These are phyloP conservation scores for Menura novaehollandiae DNA, from an alignment of 2,113 vertebrate species.

Conservation along the genomic window DNA sequence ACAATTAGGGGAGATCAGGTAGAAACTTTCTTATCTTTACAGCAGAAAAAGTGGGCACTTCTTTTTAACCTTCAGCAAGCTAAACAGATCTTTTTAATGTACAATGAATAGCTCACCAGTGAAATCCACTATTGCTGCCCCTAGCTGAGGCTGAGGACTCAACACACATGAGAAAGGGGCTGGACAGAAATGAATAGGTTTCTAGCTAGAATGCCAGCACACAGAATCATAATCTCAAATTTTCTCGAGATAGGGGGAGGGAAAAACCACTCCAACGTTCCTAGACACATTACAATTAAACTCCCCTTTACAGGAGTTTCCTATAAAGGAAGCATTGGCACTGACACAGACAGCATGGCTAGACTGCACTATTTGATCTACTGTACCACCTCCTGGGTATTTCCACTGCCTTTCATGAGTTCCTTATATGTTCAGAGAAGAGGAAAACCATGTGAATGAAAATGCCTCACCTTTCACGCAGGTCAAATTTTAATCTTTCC, in stretches of 20 bases:
- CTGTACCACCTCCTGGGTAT: not conserved
- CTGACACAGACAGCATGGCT: not conserved
- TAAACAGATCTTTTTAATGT: not conserved
- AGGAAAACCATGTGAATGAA: not conserved
- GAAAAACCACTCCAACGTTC: not conserved
- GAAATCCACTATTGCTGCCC: not conserved
- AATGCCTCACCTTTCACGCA: not conserved
- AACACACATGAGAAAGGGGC: not conserved
- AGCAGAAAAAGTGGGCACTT: not conserved
- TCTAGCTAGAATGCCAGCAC: not conserved
- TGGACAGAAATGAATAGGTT: not conserved
- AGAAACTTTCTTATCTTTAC: not conserved
- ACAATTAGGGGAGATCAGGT: not conserved
- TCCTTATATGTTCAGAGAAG: not conserved
- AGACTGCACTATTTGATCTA: not conserved
- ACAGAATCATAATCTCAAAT: not conserved
- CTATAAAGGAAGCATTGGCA: not conserved
- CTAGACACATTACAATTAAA: not conserved
- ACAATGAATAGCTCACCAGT: not conserved
- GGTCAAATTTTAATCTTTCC: conserved; percentile 23
- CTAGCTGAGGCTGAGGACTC: not conserved
- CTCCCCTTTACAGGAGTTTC: not conserved
- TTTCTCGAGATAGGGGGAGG: accelerated
- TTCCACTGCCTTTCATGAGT: not conserved
- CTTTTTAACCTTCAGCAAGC: not conserved